Evolutionary conservation across 2,888 invertebrate species (phyloP).

Genomic region (Pristionchus japonicus): DNA sequence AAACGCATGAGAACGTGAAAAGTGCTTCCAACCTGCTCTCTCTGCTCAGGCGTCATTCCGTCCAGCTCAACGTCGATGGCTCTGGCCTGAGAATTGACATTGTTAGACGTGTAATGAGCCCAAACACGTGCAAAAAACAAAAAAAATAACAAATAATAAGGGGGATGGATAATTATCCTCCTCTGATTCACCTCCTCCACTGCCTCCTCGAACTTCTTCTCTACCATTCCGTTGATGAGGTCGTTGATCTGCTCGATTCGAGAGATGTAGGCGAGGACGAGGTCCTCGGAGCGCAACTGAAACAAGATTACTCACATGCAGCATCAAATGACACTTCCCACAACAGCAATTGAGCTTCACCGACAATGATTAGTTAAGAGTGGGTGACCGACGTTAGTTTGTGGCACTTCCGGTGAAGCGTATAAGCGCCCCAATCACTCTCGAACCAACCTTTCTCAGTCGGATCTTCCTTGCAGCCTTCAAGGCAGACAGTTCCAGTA

Average conservation of each 20-base stretch:
- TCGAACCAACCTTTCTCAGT: neutral
- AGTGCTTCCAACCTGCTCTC: neutral
- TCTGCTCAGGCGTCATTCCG: neutral
- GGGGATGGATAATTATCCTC: too few relatives aligned
- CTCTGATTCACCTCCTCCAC: neutral
- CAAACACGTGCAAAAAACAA: too few relatives aligned
- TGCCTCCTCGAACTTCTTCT: slow-evolving; percentile 65
- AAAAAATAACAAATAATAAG: too few relatives aligned
- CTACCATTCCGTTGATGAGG: slow-evolving; percentile 68
- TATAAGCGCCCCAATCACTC: neutral
- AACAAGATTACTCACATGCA: too few relatives aligned
- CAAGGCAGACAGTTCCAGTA: neutral
- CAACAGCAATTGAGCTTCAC: too few relatives aligned
- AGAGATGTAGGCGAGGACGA: neutral
- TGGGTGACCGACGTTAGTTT: neutral
- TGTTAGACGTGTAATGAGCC: neutral
- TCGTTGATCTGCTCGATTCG: slow-evolving; percentile 56
- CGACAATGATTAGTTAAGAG: too few relatives aligned
- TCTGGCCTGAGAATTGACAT: neutral
- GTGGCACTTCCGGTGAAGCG: neutral
- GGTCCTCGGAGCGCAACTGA: neutral
- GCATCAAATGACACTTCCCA: too few relatives aligned
- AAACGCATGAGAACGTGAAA: neutral
- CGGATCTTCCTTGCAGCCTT: neutral
- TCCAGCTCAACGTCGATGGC: neutral